Percentiles rank a stretch among this genome's conserved stretches.
These are phyloP conservation scores for Camponotus pennsylvanicus DNA, from an alignment of 1,140 invertebrate species.

Conservation along the genomic window DNA sequence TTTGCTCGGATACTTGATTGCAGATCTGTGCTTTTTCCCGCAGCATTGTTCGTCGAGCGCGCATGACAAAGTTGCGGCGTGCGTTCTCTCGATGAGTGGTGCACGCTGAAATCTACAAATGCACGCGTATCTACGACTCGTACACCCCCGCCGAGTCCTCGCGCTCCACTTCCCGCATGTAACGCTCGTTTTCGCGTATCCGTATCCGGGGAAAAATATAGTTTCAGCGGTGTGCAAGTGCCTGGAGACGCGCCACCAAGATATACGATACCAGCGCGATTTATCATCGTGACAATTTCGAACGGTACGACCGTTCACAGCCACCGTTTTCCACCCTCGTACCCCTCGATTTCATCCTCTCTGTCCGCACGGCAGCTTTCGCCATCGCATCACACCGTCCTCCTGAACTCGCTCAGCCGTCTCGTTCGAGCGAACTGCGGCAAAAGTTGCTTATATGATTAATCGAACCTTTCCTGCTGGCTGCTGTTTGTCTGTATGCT, in stretches of 20 bases:
- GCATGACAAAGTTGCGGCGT: constrained; percentile 59
- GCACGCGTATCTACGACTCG: constrained; percentile 24
- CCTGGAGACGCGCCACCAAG: constrained; percentile 60
- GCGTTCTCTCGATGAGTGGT: constrained; percentile 55
- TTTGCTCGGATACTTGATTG: constrained; percentile 44
- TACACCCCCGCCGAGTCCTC: background rate
- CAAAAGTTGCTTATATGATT: constrained; percentile 76
- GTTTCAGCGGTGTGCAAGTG: constrained; percentile 63
- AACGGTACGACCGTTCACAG: constrained; percentile 57
- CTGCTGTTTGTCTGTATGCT: constrained; percentile 25
- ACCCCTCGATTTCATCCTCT: background rate
- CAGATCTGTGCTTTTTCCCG: constrained; percentile 33
- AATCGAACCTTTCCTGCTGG: constrained; percentile 67
- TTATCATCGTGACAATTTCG: constrained; percentile 76
- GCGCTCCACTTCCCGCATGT: constrained; percentile 41
- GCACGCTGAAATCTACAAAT: constrained; percentile 55
- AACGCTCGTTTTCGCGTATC: constrained; percentile 49
- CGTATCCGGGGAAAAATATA: constrained; percentile 52
- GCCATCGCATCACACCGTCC: constrained; percentile 27
- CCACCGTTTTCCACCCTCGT: constrained; percentile 4
- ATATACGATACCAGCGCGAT: constrained; percentile 71
- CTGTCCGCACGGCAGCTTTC: constrained; percentile 7
- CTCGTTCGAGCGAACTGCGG: constrained; percentile 57
- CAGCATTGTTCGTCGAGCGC: constrained; percentile 42
- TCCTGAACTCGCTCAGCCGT: constrained; percentile 22